Evolutionary conservation across 2,113 vertebrate species (phyloP).

Genomic region (Nerophis ophidion): DNA sequence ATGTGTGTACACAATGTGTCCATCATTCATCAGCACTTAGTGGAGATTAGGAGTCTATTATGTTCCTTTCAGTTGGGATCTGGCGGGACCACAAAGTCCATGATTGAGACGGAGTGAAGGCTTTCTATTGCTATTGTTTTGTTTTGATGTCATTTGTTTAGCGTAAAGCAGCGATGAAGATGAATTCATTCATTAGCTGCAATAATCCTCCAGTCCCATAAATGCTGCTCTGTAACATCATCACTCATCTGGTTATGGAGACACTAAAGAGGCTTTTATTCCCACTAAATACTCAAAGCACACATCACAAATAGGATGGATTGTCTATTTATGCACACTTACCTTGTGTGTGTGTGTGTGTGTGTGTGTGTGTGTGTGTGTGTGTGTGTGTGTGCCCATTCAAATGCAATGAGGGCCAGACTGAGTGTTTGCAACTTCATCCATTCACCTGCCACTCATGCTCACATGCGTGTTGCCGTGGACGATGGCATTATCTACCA

Average conservation of each 20-base stretch:
- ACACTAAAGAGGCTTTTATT: neutral
- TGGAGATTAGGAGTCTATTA: neutral
- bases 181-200: neutral
- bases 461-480: neutral
- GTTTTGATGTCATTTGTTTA: neutral
- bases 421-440: slow-evolving; percentile 34
- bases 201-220: too few species aligned
- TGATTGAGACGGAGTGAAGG: neutral
- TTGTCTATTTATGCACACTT: neutral
- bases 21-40: neutral
- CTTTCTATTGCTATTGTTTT: neutral
- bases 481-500: too few species aligned
- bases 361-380: neutral
- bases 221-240: too few species aligned
- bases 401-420: slow-evolving; percentile 65
- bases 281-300: neutral
- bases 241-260: neutral
- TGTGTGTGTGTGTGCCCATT: slow-evolving; percentile 37
- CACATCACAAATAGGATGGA: neutral
- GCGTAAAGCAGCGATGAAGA: neutral
- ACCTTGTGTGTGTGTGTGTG: neutral
- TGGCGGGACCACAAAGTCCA: neutral
- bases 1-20: too few species aligned
- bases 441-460: slow-evolving; percentile 57
- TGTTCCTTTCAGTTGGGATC: neutral